Percentiles rank a stretch among this genome's conserved stretches.
Conservation (phyloP, 64 coral and sea anemone species). For the Anthopleura sola region DNA sequence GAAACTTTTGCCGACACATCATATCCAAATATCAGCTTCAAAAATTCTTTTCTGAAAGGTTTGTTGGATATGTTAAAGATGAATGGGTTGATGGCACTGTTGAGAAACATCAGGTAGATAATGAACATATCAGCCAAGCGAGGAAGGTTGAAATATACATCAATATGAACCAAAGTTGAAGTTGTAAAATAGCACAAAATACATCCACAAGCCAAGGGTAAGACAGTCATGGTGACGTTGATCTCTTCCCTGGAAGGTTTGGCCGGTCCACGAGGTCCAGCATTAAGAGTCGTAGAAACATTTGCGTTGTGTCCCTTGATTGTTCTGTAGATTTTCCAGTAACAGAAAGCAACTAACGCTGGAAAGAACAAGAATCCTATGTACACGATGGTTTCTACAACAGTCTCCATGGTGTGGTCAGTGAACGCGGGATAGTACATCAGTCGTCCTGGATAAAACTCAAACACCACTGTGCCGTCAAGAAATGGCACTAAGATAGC, state of each 20-base stretch:
- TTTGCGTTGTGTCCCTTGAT: not conserved
- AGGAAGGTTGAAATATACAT: not conserved
- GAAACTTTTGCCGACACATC: not conserved
- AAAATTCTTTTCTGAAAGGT: slow-evolving; percentile 26
- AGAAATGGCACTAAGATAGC: not conserved
- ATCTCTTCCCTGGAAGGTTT: not conserved
- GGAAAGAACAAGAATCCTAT: not conserved
- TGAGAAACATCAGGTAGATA: not conserved
- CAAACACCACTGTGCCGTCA: not conserved
- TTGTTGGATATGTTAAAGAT: slow-evolving; percentile 24
- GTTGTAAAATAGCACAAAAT: not conserved
- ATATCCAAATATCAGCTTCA: not conserved
- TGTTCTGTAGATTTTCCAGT: not conserved
- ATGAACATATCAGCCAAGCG: not conserved
- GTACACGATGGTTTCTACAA: not conserved
- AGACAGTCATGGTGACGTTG: not conserved
- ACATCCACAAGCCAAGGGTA: not conserved
- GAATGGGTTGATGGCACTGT: slow-evolving; percentile 17
- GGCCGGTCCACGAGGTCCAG: not conserved
- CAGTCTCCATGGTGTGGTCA: not conserved
- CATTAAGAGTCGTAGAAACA: slow-evolving; percentile 3
- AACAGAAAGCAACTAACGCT: not conserved
- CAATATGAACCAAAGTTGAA: not conserved
- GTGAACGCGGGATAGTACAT: not conserved
- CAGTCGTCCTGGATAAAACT: slow-evolving; percentile 1